Conservation (phyloP, 2,888 invertebrate species). For the Laothoe populi region DNA sequence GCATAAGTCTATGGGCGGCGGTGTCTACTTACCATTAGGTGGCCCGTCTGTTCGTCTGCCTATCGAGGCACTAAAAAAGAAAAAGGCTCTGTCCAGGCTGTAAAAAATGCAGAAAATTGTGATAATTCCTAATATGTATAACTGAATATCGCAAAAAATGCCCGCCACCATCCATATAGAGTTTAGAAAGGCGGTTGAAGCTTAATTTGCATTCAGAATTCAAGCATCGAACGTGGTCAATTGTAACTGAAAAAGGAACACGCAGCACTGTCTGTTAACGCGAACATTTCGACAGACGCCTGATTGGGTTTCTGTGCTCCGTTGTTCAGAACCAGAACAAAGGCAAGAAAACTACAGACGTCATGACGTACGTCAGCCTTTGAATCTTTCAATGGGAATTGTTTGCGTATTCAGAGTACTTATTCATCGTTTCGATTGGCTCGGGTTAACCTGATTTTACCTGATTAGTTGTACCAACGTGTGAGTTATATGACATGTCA, state of each 20-base stretch:
- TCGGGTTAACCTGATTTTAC: background rate
- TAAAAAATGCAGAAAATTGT: no score
- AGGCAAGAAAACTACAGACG: conserved; percentile 60
- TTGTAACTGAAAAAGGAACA: conserved; percentile 43
- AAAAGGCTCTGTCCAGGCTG: no score
- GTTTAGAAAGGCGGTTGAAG: no score
- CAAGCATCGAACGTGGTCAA: conserved; percentile 40
- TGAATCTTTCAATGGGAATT: conserved; percentile 56
- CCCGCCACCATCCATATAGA: no score
- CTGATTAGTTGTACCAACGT: no score
- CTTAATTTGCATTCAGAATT: conserved; percentile 42
- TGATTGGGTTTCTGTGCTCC: conserved; percentile 66
- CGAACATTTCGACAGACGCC: conserved; percentile 63
- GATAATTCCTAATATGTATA: no score
- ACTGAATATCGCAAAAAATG: no score
- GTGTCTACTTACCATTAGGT: no score
- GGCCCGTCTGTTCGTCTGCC: no score
- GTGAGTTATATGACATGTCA: no score
- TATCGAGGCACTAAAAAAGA: no score
- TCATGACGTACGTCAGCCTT: conserved; percentile 35
- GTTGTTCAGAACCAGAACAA: conserved; percentile 52
- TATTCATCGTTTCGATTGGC: conserved; percentile 39
- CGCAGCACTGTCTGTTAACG: conserved; percentile 35
- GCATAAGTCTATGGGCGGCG: no score
- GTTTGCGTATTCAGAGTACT: conserved; percentile 50